Base-by-base conservation (phyloP, 2,113 vertebrate species). In the Dipodomys spectabilis region DNA sequence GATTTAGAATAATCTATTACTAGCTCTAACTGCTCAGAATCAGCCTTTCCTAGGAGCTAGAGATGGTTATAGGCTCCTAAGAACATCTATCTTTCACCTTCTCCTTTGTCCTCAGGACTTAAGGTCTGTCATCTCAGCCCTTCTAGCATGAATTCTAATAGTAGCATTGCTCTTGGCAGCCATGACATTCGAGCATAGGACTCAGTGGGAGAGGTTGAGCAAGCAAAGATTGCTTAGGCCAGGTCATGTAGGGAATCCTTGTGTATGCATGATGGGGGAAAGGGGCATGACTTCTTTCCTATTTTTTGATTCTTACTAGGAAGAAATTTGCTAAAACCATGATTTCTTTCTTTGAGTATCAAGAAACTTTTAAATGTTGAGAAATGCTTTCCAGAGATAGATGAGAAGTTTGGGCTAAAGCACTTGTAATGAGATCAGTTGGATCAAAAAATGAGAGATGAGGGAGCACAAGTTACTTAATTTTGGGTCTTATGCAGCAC, bases 91-190 rank as follows among this genome's bases (percentile, higher is more conserved):
- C 44, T 57, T 53, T n/a, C 7, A 67, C 19, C 19, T 28, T 69
- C 2, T 84, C 57, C n/a, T 80, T 13, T 81, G 11, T 35, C 23
- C 18, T 82, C 32, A 49, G 19, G 3, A 86, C 12, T 16, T 10
- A 27, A 44, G 23, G 22, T 12, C n/a, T n/a, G 44, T 67, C 67
- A 75, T 49, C 8, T 75, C 69, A 64, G 45, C 44, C 28, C 71
- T 11, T 74, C 5, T 30, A 39, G 62, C 28, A 44, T 68, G 45
- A 82, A 23, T 11, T 23, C 15, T 73, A 67, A 3, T 19, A 23
- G 5, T 25, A 23, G 10, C 39, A 2, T 13, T 39, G 8, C 3
- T 4, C 10, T n/a, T 72, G n/a, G n/a, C 9, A n/a, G 4, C 19
- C 25, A 71, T 39, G 39, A 6, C 39, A 39, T 39, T 60, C 53